Percentiles rank a stretch among this genome's conserved stretches.
These are phyloP conservation scores for Drosophila pallidifrons DNA, from an alignment of 1,140 invertebrate genomes.

Conservation along the genomic window DNA sequence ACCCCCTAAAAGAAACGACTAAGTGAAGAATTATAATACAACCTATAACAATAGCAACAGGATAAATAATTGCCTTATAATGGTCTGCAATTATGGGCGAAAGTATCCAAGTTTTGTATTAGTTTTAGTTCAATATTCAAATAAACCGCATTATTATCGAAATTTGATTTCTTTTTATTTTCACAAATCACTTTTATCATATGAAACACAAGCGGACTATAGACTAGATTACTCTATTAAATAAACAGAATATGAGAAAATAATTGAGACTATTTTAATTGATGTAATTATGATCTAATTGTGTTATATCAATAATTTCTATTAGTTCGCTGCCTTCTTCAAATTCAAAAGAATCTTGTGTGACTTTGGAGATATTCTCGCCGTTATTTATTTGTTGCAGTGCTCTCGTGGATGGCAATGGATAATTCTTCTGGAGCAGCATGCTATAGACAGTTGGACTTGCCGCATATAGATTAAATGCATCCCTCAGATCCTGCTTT, in stretches of 20 bases:
- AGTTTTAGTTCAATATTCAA: conserved; percentile 45
- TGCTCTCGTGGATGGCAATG: conserved; percentile 12
- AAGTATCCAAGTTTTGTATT: conserved; percentile 46
- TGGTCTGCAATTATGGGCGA: conserved; percentile 28
- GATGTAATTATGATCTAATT: background rate
- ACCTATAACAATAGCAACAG: conserved; percentile 13
- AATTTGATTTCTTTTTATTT: conserved; percentile 7
- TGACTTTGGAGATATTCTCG: background rate
- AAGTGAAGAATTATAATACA: conserved; percentile 32
- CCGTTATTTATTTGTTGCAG: background rate
- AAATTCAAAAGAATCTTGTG: background rate
- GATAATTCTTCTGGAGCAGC: conserved; percentile 13
- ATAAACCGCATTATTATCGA: conserved; percentile 44
- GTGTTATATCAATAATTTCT: background rate
- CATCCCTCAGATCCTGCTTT: conserved; percentile 5
- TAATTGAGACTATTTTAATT: conserved; percentile 16
- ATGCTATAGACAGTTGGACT: conserved; percentile 3
- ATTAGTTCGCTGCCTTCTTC: background rate
- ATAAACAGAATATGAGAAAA: background rate
- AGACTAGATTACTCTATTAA: background rate
- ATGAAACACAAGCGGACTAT: background rate
- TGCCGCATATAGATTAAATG: conserved; percentile 7
- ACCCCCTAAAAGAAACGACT: conserved; percentile 39
- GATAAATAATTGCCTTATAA: conserved; percentile 29
- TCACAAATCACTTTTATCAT: background rate